Evolutionary conservation across 2,888 invertebrate species (phyloP).

Genomic region (Metacarcinus magister): DNA sequence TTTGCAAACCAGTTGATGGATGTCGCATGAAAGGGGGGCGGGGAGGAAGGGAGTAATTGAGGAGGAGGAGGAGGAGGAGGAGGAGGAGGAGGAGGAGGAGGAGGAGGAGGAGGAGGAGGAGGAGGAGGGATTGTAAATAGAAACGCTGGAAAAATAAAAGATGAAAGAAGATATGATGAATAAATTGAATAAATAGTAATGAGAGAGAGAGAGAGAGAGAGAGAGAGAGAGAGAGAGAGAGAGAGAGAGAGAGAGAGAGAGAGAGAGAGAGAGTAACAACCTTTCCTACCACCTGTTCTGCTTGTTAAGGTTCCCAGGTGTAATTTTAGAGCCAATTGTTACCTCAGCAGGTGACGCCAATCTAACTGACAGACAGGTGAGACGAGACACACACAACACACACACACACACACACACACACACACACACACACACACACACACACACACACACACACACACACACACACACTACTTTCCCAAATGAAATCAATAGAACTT

Average conservation of each 20-base stretch:
- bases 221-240: constrained; percentile 69
- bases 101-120: constrained; percentile 16
- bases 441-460: constrained; percentile 45
- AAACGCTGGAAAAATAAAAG: too few species aligned
- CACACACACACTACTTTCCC: not conserved
- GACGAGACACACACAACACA: not conserved
- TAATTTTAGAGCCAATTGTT: not conserved
- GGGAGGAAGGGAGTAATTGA: not conserved
- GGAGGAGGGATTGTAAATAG: not conserved
- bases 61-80: not conserved
- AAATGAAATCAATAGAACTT: too few species aligned
- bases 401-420: not conserved
- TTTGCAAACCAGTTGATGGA: not conserved
- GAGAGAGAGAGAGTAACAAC: not conserved
- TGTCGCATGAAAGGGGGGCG: not conserved
- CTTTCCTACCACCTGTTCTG: not conserved
- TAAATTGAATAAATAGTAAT: not conserved
- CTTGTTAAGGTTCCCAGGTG: not conserved
- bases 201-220: constrained; percentile 61
- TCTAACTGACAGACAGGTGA: not conserved
- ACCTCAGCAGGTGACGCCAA: not conserved
- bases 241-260: constrained; percentile 69
- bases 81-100: constrained; percentile 47
- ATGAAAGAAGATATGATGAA: too few species aligned
- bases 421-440: constrained; percentile 58